phyloP scores from a whole-genome alignment of 2,888 invertebrate species.

The Polietes domitor region DNA sequence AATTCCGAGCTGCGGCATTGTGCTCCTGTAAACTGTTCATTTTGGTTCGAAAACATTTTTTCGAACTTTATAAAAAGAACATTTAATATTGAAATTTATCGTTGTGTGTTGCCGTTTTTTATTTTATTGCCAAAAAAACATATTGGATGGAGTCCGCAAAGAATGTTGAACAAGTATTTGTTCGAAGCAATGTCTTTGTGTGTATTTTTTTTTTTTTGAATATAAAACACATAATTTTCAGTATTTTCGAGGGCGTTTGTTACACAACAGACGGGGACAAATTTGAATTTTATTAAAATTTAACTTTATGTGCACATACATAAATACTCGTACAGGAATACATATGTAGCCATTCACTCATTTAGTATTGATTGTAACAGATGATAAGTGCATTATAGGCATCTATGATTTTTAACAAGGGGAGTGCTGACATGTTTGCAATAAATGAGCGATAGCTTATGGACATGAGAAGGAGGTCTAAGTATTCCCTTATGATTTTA shows the following conservation, averaged over 20 bases:
- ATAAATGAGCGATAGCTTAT: neutral
- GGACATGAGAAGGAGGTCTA: neutral
- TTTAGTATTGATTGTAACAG: slow-evolving; percentile 23
- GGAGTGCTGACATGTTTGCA: neutral
- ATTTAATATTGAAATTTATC: slow-evolving; percentile 66
- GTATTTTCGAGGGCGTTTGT: slow-evolving; percentile 6
- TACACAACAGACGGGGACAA: slow-evolving; percentile 57
- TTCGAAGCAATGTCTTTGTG: slow-evolving; percentile 30
- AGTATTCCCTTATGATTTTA: neutral
- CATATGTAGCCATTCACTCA: neutral
- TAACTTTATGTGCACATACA: neutral
- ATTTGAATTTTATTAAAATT: slow-evolving; percentile 62
- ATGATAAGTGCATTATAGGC: neutral
- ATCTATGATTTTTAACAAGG: neutral
- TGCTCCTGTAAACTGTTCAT: slow-evolving; percentile 33
- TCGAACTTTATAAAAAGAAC: slow-evolving; percentile 68
- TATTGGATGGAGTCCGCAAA: neutral
- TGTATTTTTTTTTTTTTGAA: slow-evolving; percentile 51
- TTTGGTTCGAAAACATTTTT: slow-evolving; percentile 50
- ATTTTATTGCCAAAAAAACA: slow-evolving; percentile 27
- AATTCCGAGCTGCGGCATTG: slow-evolving; percentile 58
- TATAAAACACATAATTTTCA: slow-evolving; percentile 65
- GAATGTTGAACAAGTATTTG: slow-evolving; percentile 5
- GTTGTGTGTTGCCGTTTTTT: slow-evolving; percentile 35
- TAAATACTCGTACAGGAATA: neutral